A percentile compares a stretch with the other conserved stretches of the same genome.
phyloP scores from a whole-genome alignment of 2,113 vertebrate genomes.

The Varanus komodoensis region DNA sequence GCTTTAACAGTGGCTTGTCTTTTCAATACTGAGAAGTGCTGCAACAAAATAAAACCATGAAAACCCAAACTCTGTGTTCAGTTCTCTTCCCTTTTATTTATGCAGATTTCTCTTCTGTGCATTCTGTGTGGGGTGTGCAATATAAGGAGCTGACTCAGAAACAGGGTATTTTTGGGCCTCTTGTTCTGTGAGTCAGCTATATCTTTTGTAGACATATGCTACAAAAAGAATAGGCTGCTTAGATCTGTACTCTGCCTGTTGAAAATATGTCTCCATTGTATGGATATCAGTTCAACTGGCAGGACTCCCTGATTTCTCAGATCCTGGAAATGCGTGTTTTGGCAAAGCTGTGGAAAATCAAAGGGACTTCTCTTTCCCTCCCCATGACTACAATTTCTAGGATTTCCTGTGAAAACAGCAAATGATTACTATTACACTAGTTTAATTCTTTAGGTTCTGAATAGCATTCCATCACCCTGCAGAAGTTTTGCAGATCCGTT shows the following conservation, averaged over 20 bases:
- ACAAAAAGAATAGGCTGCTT: background rate
- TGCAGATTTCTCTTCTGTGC: background rate
- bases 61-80: background rate
- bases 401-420: background rate
- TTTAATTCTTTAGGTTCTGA: background rate
- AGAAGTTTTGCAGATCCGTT: too few species aligned
- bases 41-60: background rate
- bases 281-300: background rate
- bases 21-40: background rate
- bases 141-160: constrained; percentile 24
- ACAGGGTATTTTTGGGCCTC: constrained; percentile 26
- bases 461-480: too few species aligned
- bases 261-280: background rate
- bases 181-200: constrained; percentile 21
- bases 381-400: background rate
- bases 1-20: background rate
- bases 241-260: background rate
- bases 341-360: background rate
- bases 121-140: background rate
- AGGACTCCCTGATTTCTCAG: background rate
- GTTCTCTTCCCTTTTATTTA: background rate
- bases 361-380: too few species aligned
- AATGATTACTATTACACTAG: background rate
- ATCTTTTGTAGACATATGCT: background rate
- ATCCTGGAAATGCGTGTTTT: background rate